These are phyloP conservation scores for Cryptotermes secundus DNA, from an alignment of 1,140 invertebrate species.

Conservation along the genomic window DNA sequence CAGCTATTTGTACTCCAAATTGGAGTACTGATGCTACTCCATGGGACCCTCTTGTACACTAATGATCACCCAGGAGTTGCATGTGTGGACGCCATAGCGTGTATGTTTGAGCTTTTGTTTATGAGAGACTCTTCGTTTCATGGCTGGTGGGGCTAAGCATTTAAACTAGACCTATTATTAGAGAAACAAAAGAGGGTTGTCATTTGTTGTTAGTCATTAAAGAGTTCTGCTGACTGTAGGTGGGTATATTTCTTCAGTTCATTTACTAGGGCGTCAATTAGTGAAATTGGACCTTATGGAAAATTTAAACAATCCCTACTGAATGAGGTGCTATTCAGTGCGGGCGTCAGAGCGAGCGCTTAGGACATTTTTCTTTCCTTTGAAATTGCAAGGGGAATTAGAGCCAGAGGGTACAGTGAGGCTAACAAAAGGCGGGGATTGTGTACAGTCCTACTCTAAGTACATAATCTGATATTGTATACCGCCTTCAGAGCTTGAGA, in stretches of 20 bases:
- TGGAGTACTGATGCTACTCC: too few species aligned
- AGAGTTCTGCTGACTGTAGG: background rate
- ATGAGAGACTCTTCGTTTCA: background rate
- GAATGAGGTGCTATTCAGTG: background rate
- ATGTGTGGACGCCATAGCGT: too few species aligned
- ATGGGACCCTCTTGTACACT: too few species aligned
- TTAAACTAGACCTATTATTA: background rate
- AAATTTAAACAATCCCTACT: background rate
- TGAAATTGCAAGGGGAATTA: background rate
- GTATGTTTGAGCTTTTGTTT: too few species aligned
- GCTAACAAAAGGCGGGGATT: background rate
- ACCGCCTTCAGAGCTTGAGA: background rate
- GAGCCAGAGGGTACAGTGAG: background rate
- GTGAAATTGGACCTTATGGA: slow-evolving; percentile 26
- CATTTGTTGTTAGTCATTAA: slow-evolving; percentile 3
- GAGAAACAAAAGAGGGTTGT: slow-evolving; percentile 6
- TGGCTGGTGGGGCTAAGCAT: background rate
- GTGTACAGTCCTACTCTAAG: background rate
- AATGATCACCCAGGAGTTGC: too few species aligned
- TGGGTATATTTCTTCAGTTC: background rate
- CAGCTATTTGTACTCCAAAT: too few species aligned
- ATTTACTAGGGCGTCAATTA: slow-evolving; percentile 23
- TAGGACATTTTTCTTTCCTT: too few species aligned
- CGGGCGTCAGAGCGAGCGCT: background rate
- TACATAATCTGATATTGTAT: too few species aligned